Percentiles rank a stretch among this genome's conserved stretches.
Conservation (phyloP, 2,113 vertebrate species). For the Campylomormyrus numenius region DNA sequence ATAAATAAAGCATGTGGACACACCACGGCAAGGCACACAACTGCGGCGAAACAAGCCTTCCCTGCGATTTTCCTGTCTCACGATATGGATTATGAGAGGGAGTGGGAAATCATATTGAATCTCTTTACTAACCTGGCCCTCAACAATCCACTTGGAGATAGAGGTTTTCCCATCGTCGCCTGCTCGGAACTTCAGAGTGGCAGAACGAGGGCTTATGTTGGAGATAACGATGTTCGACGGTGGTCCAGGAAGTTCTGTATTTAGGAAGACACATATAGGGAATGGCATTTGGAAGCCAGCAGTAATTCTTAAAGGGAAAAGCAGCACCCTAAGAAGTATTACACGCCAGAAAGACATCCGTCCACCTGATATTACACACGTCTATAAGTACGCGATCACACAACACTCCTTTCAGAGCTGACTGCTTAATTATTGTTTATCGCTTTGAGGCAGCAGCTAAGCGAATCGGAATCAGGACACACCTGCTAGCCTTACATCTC, state of each 20-base stretch:
- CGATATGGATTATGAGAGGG: neutral
- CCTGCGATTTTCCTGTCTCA: neutral
- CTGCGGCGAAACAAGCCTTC: neutral
- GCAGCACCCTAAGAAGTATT: constrained; percentile 33
- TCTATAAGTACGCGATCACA: neutral
- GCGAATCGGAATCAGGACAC: constrained; percentile 32
- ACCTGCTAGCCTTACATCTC: constrained; percentile 33
- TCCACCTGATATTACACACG: neutral
- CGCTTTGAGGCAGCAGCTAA: constrained; percentile 15
- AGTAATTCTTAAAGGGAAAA: neutral
- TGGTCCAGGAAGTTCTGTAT: constrained; percentile 78
- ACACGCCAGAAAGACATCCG: neutral
- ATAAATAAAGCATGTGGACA: constrained; percentile 8
- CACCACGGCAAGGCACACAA: neutral
- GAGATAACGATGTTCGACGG: constrained; percentile 84
- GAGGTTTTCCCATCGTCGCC: constrained; percentile 81
- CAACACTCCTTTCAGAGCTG: neutral
- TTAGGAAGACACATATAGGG: constrained; percentile 6
- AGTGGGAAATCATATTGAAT: constrained; percentile 14
- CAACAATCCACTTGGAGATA: constrained; percentile 77
- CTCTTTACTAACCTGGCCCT: constrained; percentile 69
- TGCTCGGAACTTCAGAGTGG: constrained; percentile 74
- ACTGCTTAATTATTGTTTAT: constrained; percentile 5
- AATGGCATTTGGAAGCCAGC: neutral
- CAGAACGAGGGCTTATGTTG: constrained; percentile 86